Conservation (phyloP, 92 coral and sea anemone genomes). For the Nematostella vectensis region DNA sequence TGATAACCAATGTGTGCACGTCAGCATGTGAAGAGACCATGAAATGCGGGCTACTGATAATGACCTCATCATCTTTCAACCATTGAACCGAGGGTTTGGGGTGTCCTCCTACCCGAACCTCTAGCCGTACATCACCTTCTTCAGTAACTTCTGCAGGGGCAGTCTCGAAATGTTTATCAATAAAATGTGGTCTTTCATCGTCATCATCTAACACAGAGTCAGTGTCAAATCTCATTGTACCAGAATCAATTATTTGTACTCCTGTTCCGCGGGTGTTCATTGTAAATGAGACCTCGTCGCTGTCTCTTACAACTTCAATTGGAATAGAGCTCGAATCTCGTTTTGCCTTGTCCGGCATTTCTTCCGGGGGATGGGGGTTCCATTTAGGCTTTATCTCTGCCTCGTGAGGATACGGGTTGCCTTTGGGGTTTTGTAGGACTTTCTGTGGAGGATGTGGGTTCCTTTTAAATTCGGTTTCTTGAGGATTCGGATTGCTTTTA, state of each 20-base stretch:
- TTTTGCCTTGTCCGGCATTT: not conserved
- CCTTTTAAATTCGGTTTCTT: too few relatives aligned
- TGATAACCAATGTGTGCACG: slow-evolving; percentile 59
- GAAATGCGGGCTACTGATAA: slow-evolving; percentile 45
- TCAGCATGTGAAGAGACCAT: slow-evolving; percentile 48
- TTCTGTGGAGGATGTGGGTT: too few relatives aligned
- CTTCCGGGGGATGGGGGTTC: slow-evolving; percentile 1
- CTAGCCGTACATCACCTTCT: slow-evolving; percentile 68
- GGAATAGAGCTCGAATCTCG: not conserved
- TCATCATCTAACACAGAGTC: slow-evolving; percentile 10
- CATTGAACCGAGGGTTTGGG: slow-evolving; percentile 58
- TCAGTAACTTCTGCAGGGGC: slow-evolving; percentile 55
- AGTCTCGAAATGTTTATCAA: slow-evolving; percentile 38
- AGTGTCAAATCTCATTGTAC: slow-evolving; percentile 28
- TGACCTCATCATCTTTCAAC: slow-evolving; percentile 56
- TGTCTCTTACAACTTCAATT: slow-evolving; percentile 4
- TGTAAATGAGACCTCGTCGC: slow-evolving; percentile 22
- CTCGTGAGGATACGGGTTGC: not conserved
- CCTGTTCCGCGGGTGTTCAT: slow-evolving; percentile 16
- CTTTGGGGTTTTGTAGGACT: not conserved
- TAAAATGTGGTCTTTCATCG: slow-evolving; percentile 44
- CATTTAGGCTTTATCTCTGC: not conserved
- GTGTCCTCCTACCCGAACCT: slow-evolving; percentile 60
- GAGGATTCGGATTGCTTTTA: too few relatives aligned
- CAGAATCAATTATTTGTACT: slow-evolving; percentile 37